Evolutionary conservation across 2,113 vertebrate species (phyloP), one percentile per base, ranked within the genome.

Genomic region (Sinosuthora webbiana): DNA sequence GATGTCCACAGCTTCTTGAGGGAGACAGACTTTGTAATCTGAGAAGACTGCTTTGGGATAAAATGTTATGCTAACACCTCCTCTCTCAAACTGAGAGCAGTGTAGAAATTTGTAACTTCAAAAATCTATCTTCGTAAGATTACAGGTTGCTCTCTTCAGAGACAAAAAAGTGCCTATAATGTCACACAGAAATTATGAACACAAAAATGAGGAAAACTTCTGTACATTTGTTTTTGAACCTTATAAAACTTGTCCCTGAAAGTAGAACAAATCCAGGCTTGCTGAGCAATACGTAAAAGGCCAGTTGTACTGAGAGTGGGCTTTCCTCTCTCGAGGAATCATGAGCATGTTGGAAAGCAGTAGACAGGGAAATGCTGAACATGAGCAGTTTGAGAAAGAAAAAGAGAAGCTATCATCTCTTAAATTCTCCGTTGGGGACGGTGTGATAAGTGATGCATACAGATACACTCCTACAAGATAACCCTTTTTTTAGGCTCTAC

Each of bases 391-490:
- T 80, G 88, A 80, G 50, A 69, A 92, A 83, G 63, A 76, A 85
- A 82, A 90, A 88, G n/a, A 18, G 10, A 60, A 65, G 31, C 15
- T 59, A 77, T 77, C 64, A 83, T 83, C 22, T 81, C 71, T 42
- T 86, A 74, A 92, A 83, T 69, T 55, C 68, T 79, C 35, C 1
- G 0, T 13, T 86, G 73, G 64, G 50, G 45, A 70, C 10, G 31
- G 56, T 73, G 88, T 93, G 83, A 77, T 88, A 81, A 90, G 89
- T 80, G 76, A 94, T 92, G 83, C 71, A 81, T 94, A 89, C 64
- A 85, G 92, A 90, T 78, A 78, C 25, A 91, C 94, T 93, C 95
- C 94, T 90, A 95, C 94, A 90, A 52, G 62, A 94, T 35, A 94
- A 75, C 52, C 47, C 81, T 87, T 94, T 95, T 93, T 96, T 95